Conservation (phyloP, 35 echinoderm and acorn worm species). For the Nesometra sesokonis region DNA sequence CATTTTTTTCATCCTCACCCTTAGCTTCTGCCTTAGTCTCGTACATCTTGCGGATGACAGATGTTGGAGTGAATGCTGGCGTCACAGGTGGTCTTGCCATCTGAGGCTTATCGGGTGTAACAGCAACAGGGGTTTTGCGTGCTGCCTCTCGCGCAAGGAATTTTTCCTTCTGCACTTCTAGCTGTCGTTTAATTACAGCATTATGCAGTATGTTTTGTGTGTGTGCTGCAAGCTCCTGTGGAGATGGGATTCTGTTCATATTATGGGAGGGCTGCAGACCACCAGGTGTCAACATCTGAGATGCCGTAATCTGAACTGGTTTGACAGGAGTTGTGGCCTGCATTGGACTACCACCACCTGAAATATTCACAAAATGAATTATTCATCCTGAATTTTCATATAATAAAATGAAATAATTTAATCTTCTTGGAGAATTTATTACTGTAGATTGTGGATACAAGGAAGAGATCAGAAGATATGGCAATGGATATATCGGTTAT, state of each 20-base stretch:
- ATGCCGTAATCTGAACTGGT: not conserved
- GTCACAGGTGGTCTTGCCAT: not conserved
- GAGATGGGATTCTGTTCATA: constrained; percentile 64
- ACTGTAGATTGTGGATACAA: no score
- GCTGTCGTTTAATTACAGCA: constrained; percentile 82
- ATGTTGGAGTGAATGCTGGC: constrained; percentile 86
- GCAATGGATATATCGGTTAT: no score
- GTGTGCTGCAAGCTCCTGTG: constrained; percentile 87
- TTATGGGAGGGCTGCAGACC: constrained; percentile 24
- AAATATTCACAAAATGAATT: not conserved
- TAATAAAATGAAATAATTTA: no score
- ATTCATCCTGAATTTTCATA: no score
- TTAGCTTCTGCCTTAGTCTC: constrained; percentile 90
- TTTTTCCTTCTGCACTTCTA: constrained; percentile 97
- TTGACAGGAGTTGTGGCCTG: not conserved
- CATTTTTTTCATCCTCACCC: constrained; percentile 5
- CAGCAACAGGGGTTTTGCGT: not conserved
- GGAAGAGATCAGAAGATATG: no score
- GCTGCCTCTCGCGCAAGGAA: constrained; percentile 64
- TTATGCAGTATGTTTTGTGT: constrained; percentile 95
- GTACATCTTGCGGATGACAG: constrained; percentile 91
- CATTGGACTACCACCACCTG: not conserved
- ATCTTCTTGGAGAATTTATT: no score
- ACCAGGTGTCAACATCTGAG: not conserved
- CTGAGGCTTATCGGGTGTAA: not conserved